Base-by-base conservation (phyloP, 2,113 vertebrate genomes). In the Rana temporaria region DNA sequence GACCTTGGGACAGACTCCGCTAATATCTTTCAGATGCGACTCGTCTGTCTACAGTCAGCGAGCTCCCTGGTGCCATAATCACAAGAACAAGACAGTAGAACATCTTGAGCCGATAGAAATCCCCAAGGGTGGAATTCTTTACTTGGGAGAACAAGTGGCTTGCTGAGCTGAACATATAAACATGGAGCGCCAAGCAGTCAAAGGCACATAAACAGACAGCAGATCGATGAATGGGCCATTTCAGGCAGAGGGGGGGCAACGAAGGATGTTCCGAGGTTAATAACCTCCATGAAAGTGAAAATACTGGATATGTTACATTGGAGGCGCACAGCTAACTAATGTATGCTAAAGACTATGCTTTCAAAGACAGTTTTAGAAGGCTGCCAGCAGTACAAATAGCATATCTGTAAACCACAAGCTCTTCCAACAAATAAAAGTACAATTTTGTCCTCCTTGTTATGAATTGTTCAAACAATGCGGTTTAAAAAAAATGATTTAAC, bases 21-120 rank as follows among this genome's bases (percentile, higher is more conserved):
- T 89, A 85, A 87, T 88, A 15, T 78, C 67, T 90, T 88, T 87
- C 86, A 90, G 87, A 82, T 90, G 65, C 70, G 82, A 62, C 55
- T 48, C 73, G 55, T 86, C 81, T 89, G 73, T 81, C 86, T 85
- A 67, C 84, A 70, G 76, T 82, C 78, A 67, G 70, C 76, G 34
- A 76, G 59, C 69, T 81, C 64, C 56, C 0, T 0, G 85, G 32
- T 84, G 65, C 86, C 72, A 84, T 88, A 77, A 81, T 82, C 88
- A 87, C 6, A 19, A 32, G 85, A 87, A 71, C 72, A 71, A 87
- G 88, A 83, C 62, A 84, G 15, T 63, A 63, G 17, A 86, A 83
- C 86, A 85, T 81, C 82, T 83, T 83, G 73, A 83, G 81, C 34
- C 30, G 53, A 83, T 76, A 83, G 63, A 67, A 83, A 83, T 82